Evolutionary conservation across 2,113 vertebrate genomes (phyloP).

Genomic region (Menidia beryllina): DNA sequence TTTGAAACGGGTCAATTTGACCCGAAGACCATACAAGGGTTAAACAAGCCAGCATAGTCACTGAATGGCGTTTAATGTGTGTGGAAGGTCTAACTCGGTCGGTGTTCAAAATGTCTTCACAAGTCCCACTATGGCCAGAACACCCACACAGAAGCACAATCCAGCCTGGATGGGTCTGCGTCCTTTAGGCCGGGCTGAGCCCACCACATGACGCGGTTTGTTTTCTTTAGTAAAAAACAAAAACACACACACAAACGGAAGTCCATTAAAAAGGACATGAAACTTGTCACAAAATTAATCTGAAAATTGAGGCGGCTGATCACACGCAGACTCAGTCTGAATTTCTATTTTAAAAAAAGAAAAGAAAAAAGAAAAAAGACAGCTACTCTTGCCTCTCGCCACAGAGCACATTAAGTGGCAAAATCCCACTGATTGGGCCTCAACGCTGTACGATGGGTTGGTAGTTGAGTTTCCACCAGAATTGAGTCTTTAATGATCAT

Average conservation of each 20-base stretch:
- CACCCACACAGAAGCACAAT: slow-evolving; percentile 1
- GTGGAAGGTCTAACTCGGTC: slow-evolving; percentile 19
- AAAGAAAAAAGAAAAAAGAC: slow-evolving; percentile 52
- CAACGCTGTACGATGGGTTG: slow-evolving; percentile 34
- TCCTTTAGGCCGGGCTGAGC: background rate
- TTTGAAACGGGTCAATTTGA: too few species aligned
- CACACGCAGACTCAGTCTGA: slow-evolving; percentile 67
- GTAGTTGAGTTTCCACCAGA: slow-evolving; percentile 27
- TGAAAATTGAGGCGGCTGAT: slow-evolving; percentile 46
- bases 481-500: slow-evolving; percentile 67
- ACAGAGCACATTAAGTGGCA: slow-evolving; percentile 30
- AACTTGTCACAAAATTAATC: slow-evolving; percentile 18
- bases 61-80: slow-evolving; percentile 22
- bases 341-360: slow-evolving; percentile 16
- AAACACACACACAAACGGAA: slow-evolving; percentile 41
- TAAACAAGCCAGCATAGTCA: slow-evolving; percentile 21
- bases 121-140: background rate
- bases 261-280: slow-evolving; percentile 10
- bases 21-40: too few species aligned
- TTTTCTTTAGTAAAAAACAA: slow-evolving; percentile 27
- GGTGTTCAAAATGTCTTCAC: slow-evolving; percentile 23
- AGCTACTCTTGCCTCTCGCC: slow-evolving; percentile 37
- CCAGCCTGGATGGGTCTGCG: background rate
- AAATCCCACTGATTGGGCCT: slow-evolving; percentile 21
- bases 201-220: background rate